Conservation (phyloP, 2,888 invertebrate species). For the Heteromyza rotundicornis region DNA sequence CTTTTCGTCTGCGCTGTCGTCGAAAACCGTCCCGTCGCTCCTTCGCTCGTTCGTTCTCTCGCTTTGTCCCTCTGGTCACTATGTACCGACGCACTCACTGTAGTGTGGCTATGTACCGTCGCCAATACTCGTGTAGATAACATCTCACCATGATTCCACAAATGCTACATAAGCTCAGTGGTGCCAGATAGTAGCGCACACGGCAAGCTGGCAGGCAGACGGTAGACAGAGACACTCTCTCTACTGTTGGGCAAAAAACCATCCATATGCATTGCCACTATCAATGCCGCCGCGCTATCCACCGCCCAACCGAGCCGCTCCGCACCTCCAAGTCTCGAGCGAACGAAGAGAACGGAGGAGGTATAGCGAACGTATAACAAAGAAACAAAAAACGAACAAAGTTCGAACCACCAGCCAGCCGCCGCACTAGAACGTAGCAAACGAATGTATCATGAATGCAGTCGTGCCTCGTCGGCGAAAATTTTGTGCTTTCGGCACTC, state of each 20-base stretch:
- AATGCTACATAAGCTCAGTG: neutral
- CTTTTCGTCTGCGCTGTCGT: neutral
- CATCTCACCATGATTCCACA: neutral
- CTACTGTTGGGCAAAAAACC: conserved; percentile 41
- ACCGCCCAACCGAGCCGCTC: neutral
- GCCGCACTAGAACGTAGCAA: no score
- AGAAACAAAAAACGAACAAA: no score
- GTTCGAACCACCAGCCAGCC: no score
- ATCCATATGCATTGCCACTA: conserved; percentile 34
- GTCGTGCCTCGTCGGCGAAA: neutral
- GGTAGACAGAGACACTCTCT: conserved; percentile 11
- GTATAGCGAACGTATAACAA: no score
- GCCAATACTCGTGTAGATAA: neutral
- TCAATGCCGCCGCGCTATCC: conserved; percentile 16
- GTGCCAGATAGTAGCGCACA: neutral
- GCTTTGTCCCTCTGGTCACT: neutral
- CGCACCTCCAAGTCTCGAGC: conserved; percentile 17
- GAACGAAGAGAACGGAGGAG: neutral
- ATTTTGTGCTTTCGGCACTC: no score
- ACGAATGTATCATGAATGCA: neutral
- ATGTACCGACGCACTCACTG: neutral
- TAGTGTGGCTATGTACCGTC: neutral
- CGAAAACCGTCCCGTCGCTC: neutral
- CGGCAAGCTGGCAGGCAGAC: conserved; percentile 11
- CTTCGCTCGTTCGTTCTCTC: neutral